These are phyloP conservation scores for Aphaenogaster rudis DNA, from an alignment of 1,140 invertebrate genomes.

Conservation along the genomic window DNA sequence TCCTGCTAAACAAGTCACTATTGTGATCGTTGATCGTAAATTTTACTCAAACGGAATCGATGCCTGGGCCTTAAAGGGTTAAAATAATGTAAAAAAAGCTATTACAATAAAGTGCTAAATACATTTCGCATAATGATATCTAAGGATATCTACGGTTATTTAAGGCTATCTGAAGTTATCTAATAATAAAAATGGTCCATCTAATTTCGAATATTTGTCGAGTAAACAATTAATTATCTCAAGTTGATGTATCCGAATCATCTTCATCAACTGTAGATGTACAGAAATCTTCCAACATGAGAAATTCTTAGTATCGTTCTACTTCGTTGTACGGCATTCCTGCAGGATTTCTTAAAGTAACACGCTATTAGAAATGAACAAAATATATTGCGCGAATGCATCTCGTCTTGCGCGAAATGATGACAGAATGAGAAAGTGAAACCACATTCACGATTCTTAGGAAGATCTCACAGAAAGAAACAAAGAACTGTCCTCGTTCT, in stretches of 20 bases:
- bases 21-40: no score
- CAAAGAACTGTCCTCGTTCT: background rate
- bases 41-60: no score
- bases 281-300: background rate
- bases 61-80: no score
- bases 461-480: constrained; percentile 12
- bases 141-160: background rate
- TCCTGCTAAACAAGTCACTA: no score
- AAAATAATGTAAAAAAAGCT: background rate
- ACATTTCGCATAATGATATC: background rate
- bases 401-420: background rate
- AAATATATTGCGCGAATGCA: background rate
- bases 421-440: constrained; percentile 52
- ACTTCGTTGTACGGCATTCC: background rate
- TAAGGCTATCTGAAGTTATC: background rate
- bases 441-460: constrained; percentile 18
- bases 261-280: background rate
- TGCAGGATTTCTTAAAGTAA: background rate
- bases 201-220: background rate
- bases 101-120: background rate
- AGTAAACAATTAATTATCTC: background rate
- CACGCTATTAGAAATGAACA: background rate
- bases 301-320: background rate
- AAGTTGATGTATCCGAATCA: background rate
- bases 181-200: background rate